These are phyloP conservation scores for Macrophya alboannulata DNA, from an alignment of 2,888 invertebrate genomes.

Conservation along the genomic window DNA sequence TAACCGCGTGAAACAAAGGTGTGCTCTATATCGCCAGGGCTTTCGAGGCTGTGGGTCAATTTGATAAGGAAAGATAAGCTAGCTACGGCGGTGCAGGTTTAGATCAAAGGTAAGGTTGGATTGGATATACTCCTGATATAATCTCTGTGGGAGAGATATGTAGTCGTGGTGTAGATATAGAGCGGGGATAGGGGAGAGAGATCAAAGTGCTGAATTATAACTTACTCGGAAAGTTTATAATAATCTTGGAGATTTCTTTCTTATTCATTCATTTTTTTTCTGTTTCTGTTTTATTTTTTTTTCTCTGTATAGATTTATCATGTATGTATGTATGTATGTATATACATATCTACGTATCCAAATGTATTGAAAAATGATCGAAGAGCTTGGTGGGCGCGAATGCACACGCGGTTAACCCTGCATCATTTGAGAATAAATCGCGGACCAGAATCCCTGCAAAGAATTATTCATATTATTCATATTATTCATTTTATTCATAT, in stretches of 20 bases:
- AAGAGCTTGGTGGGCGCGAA: background rate
- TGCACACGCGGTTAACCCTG: slow-evolving; percentile 8
- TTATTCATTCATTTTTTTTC: background rate
- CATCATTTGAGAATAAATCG: slow-evolving; percentile 6
- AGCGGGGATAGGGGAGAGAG: background rate
- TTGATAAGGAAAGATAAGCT: slow-evolving; percentile 50
- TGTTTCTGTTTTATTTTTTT: background rate
- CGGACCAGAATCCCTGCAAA: background rate
- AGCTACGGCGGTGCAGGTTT: background rate
- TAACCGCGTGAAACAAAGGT: slow-evolving; percentile 35
- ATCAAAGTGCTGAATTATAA: background rate
- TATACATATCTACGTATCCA: background rate
- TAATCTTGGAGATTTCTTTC: background rate
- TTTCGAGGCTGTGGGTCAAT: slow-evolving; percentile 24
- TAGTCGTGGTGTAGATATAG: background rate
- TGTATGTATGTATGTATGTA: too few species aligned
- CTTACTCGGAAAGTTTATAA: background rate
- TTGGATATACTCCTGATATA: background rate
- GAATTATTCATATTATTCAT: slow-evolving; percentile 49
- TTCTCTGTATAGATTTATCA: background rate
- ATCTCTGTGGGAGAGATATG: background rate
- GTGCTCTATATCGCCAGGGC: background rate
- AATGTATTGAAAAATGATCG: background rate
- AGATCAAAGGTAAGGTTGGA: slow-evolving; percentile 35
- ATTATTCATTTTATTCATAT: slow-evolving; percentile 51